Evolutionary conservation across 2,113 vertebrate species (phyloP).

Genomic region (Leptobrachium leishanense): DNA sequence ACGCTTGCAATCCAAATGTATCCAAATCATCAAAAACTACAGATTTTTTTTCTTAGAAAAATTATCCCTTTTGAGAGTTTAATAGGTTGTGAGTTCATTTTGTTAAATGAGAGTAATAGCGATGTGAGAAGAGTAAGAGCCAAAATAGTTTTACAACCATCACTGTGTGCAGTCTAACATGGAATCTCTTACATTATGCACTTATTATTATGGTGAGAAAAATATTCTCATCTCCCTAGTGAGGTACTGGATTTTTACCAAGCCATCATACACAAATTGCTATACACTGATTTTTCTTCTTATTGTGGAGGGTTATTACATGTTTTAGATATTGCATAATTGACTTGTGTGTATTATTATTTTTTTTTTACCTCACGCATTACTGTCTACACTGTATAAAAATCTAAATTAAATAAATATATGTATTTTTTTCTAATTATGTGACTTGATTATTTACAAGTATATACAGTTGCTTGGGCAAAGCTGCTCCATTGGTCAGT

Average conservation of each 20-base stretch:
- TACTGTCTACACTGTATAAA: neutral
- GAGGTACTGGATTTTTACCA: neutral
- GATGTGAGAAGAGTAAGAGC: neutral
- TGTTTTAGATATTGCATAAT: neutral
- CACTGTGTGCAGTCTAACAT: constrained; percentile 12
- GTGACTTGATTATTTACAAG: neutral
- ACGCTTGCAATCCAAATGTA: too few relatives aligned
- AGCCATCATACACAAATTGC: constrained; percentile 4
- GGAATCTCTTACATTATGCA: neutral
- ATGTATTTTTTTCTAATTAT: neutral
- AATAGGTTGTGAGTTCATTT: neutral
- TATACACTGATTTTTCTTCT: neutral
- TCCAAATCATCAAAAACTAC: too few relatives aligned
- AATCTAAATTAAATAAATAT: neutral
- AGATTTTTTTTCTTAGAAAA: too few relatives aligned
- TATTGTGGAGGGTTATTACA: neutral
- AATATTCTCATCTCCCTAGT: neutral
- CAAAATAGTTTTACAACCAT: neutral
- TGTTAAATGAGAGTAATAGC: neutral
- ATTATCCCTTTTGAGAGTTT: too few relatives aligned
- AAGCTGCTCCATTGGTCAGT: neutral
- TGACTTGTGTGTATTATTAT: neutral
- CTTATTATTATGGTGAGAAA: constrained; percentile 25
- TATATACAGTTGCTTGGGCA: neutral
- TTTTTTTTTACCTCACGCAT: neutral